Conservation (phyloP, 2,888 invertebrate species). For the Diogma glabrata region DNA sequence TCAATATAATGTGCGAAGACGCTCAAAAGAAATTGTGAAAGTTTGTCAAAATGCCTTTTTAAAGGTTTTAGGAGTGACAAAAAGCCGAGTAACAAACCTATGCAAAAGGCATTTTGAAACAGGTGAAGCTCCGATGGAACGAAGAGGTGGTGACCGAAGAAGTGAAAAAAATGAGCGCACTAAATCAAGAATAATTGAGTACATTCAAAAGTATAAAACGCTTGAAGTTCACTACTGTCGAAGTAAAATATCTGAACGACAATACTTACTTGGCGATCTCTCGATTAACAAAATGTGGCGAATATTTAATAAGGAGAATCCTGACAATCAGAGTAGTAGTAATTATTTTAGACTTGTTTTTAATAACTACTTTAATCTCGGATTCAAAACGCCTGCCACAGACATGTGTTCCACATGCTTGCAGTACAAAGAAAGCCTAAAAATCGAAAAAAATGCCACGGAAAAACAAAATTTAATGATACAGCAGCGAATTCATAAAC, state of each 20-base stretch:
- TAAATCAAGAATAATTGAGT: too few relatives aligned
- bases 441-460: neutral
- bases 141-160: neutral
- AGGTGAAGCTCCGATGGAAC: neutral
- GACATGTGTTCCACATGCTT: too few relatives aligned
- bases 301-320: neutral
- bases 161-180: neutral
- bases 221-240: neutral
- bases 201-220: too few relatives aligned
- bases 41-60: neutral
- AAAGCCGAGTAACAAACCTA: neutral
- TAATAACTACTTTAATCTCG: neutral
- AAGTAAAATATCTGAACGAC: neutral
- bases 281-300: neutral
- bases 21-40: neutral
- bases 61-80: neutral
- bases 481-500: too few relatives aligned
- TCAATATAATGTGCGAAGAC: neutral
- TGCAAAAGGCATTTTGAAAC: neutral
- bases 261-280: neutral
- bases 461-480: neutral
- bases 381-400: neutral
- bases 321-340: neutral
- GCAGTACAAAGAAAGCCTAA: neutral
- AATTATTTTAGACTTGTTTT: neutral